Evolutionary conservation across 1,140 invertebrate species (phyloP).

Genomic region (Goniozus legneri): DNA sequence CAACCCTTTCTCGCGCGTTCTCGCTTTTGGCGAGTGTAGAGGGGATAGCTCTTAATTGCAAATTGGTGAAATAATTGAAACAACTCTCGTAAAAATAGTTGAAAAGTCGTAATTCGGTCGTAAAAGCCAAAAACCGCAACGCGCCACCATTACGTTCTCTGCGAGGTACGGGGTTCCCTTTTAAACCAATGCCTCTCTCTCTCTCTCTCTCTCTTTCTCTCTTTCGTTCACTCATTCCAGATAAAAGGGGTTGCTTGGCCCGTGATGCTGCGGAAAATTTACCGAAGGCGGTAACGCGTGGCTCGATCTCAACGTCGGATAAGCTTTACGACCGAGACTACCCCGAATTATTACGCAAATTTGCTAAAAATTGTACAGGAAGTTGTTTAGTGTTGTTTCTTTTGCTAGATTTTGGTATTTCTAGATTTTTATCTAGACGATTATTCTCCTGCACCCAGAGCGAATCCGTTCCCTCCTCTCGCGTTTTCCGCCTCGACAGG

Average conservation of each 20-base stretch:
- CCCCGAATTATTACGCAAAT: too few species aligned
- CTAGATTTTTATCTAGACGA: too few species aligned
- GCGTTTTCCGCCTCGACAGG: too few species aligned
- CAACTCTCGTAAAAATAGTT: constrained; percentile 54
- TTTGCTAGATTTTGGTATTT: too few species aligned
- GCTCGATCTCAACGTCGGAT: constrained; percentile 29
- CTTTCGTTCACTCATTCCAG: too few species aligned
- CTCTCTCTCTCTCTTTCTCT: too few species aligned
- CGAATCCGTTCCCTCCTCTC: constrained; percentile 5
- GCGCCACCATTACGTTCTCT: constrained; percentile 38
- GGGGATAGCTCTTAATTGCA: constrained; percentile 42
- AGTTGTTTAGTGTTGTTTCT: too few species aligned
- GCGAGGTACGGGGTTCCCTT: too few species aligned
- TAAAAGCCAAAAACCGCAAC: constrained; percentile 47
- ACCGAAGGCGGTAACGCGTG: background rate
- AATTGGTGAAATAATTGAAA: constrained; percentile 54
- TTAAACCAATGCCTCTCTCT: too few species aligned
- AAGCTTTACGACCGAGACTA: constrained; percentile 33
- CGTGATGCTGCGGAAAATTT: constrained; percentile 3
- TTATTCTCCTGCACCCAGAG: too few species aligned
- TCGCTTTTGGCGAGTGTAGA: background rate
- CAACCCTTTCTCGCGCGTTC: constrained; percentile 26
- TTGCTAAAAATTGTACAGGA: too few species aligned
- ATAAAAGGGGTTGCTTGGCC: constrained; percentile 19
- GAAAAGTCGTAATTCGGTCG: constrained; percentile 48